phyloP scores from a whole-genome alignment of 2,113 vertebrate species.

The Chionomys nivalis region DNA sequence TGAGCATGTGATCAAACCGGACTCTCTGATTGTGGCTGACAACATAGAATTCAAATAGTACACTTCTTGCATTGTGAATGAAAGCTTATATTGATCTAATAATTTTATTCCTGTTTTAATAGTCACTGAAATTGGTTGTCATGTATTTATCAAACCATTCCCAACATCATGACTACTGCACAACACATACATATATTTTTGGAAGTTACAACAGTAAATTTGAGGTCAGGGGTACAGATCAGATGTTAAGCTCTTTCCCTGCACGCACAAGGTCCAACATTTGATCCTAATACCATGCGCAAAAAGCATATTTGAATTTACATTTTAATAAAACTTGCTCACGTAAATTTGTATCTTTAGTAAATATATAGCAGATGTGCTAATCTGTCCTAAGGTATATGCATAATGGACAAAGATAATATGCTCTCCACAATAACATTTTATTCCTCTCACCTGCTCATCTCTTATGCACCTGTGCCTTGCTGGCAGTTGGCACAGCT shows the following conservation, averaged over 20 bases:
- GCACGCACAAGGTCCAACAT: neutral
- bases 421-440: conserved; percentile 83
- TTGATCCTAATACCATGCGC: neutral
- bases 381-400: conserved; percentile 81
- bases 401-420: conserved; percentile 79
- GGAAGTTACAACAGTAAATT: neutral
- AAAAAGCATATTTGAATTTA: conserved; percentile 18
- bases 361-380: conserved; percentile 83
- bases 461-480: conserved; percentile 84
- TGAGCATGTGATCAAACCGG: no score
- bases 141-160: neutral
- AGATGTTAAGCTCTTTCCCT: neutral
- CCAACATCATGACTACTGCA: neutral
- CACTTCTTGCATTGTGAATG: neutral
- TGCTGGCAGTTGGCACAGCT: conserved; percentile 78
- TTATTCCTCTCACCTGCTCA: conserved; percentile 85
- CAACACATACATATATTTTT: neutral
- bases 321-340: conserved; percentile 54
- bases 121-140: neutral
- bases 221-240: neutral
- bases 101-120: neutral
- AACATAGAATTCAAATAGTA: neutral
- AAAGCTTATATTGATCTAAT: neutral
- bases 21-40: no score
- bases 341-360: conserved; percentile 56